Conservation (phyloP, 2,113 vertebrate genomes). For the Monarcha castaneiventris region DNA sequence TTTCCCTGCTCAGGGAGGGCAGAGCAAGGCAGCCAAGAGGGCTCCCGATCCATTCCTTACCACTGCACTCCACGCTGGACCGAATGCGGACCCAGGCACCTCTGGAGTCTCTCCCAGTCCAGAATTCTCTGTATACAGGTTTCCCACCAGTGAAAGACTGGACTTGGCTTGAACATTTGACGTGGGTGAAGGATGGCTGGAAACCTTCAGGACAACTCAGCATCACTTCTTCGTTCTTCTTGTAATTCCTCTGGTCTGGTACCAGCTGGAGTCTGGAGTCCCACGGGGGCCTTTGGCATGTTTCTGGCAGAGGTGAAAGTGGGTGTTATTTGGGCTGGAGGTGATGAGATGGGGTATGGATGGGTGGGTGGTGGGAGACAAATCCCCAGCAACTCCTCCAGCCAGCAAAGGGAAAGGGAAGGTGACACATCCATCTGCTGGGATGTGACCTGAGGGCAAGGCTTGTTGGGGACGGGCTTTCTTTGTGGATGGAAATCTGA, state of each 20-base stretch:
- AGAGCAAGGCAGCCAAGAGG: background rate
- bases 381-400: background rate
- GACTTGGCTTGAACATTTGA: background rate
- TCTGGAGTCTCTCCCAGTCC: background rate
- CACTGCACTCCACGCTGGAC: background rate
- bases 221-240: background rate
- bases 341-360: accelerated
- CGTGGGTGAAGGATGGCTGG: background rate
- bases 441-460: background rate
- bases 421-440: background rate
- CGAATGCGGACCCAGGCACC: background rate
- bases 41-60: background rate
- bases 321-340: background rate
- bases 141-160: background rate
- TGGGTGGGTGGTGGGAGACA: background rate
- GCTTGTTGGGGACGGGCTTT: background rate
- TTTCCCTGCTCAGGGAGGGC: background rate
- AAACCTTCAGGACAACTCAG: background rate
- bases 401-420: background rate
- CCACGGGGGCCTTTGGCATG: background rate
- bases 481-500: background rate
- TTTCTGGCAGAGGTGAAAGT: background rate
- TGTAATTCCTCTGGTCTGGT: background rate
- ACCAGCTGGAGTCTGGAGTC: background rate
- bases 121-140: background rate